phyloP scores from a whole-genome alignment of 2,797 vertebrate species.

The Lepus townsendii region DNA sequence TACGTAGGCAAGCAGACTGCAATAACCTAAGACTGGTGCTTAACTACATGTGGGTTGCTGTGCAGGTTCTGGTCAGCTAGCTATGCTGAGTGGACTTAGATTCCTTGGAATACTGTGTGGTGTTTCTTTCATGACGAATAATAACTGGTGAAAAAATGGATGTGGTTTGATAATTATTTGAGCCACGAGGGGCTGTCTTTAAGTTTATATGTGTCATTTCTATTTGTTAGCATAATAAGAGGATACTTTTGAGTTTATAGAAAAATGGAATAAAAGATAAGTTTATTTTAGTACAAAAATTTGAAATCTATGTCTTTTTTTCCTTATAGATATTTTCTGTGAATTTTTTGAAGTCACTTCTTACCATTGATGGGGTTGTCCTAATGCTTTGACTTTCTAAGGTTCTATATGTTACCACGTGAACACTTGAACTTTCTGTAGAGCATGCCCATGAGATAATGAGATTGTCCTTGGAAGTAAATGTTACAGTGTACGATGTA shows the following conservation, averaged over 20 bases:
- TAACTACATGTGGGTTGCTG: not conserved
- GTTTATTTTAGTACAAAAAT: too few relatives aligned
- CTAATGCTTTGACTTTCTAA: slow-evolving; percentile 26
- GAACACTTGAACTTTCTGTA: not conserved
- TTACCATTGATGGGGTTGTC: not conserved
- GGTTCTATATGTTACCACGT: slow-evolving; percentile 32
- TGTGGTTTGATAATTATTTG: not conserved
- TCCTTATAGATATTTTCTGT: too few relatives aligned
- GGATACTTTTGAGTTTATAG: too few relatives aligned
- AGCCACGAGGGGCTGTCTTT: not conserved
- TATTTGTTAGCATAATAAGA: too few relatives aligned
- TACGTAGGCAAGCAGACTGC: not conserved
- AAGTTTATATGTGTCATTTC: too few relatives aligned
- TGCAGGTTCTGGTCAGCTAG: not conserved
- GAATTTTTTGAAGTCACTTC: too few relatives aligned
- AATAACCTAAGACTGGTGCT: not conserved
- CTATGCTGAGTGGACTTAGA: not conserved
- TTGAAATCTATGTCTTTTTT: too few relatives aligned
- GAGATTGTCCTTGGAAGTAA: slow-evolving; percentile 54
- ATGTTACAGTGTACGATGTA: slow-evolving; percentile 32
- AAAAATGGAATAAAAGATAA: too few relatives aligned
- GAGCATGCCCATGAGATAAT: not conserved
- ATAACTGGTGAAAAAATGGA: not conserved
- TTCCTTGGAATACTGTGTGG: not conserved
- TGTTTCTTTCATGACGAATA: slow-evolving; percentile 20